Base-by-base conservation (phyloP, 2,113 vertebrate species). In the Lepus timidus region DNA sequence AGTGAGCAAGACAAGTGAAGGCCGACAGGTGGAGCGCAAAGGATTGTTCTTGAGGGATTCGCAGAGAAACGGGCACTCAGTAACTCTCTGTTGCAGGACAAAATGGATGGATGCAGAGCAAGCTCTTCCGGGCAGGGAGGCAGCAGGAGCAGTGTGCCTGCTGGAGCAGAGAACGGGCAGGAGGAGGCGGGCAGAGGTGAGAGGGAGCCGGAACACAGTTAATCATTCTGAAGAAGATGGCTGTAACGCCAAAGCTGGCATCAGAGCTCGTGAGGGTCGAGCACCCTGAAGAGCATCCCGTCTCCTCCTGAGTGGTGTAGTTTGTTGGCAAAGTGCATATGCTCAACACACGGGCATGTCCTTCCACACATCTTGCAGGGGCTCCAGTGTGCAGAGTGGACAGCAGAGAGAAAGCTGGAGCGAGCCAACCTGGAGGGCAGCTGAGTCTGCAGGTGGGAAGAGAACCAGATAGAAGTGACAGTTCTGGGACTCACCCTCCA, bases 401-500 rank as follows among this genome's bases (percentile, higher is more conserved):
- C 81, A 27, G 62, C 76, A 65, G 31, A 17, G 29, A 1, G 80
- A 22, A 36, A 64, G 81, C 17, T 3, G 10, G 75, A 19, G 13
- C 29, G 31, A 78, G 85, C 55, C 52, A 52, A 58, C 52, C 31
- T 17, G 27, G 19, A 31, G 31, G 36, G 36, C 20, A 75, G 29
- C 25, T 49, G 68, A 12, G 14, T 36, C 23, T 25, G 78, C 52
- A 82, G 68, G 78, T 17, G 19, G 73, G 65, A 20, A 10, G 52
- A 71, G 51, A 55, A n/a, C 29, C 22, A 16, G 22, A 33, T 6
- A 0, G 80, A 82, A 80, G 89, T 31, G 23, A 79, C 17, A 1
- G 51, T n/a, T 33, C 44, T 5, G 23, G 27, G 39, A 97, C 97
- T 98, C 92, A 98, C 98, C 94, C 0, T 97, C 75, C 85, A 97